These are phyloP conservation scores for Drosophila melanica DNA, from an alignment of 1,140 invertebrate species.

Conservation along the genomic window DNA sequence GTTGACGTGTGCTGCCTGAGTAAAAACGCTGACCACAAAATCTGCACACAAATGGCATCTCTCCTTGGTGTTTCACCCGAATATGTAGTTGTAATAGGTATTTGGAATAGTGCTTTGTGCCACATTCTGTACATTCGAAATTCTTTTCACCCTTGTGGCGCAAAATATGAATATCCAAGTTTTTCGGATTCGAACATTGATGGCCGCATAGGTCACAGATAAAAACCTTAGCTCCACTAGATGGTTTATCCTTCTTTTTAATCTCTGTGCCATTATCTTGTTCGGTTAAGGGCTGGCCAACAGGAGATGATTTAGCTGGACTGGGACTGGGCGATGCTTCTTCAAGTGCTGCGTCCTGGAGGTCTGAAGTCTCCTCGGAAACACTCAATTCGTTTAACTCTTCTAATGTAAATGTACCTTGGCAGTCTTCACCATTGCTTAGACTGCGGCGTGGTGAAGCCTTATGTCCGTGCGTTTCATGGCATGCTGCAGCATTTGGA, in stretches of 20 bases:
- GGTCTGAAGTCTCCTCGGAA: neutral
- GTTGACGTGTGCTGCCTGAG: conserved; percentile 10
- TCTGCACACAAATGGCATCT: conserved; percentile 38
- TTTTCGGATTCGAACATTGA: conserved; percentile 3
- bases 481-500: neutral
- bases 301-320: neutral
- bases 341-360: neutral
- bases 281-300: neutral
- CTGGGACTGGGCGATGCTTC: neutral
- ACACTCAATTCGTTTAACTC: neutral
- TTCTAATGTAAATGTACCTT: neutral
- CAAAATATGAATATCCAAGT: conserved; percentile 32
- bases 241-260: conserved; percentile 1
- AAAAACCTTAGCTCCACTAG: neutral
- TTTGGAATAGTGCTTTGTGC: conserved; percentile 22
- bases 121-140: conserved; percentile 36
- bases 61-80: conserved; percentile 37
- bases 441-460: neutral
- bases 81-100: conserved; percentile 33
- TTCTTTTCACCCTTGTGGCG: conserved; percentile 45
- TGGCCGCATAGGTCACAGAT: conserved; percentile 41
- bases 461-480: neutral
- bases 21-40: conserved; percentile 31
- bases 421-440: neutral
- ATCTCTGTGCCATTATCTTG: neutral